These are phyloP conservation scores for Carlito syrichta DNA, from an alignment of 2,113 vertebrate genomes.

Conservation along the genomic window DNA sequence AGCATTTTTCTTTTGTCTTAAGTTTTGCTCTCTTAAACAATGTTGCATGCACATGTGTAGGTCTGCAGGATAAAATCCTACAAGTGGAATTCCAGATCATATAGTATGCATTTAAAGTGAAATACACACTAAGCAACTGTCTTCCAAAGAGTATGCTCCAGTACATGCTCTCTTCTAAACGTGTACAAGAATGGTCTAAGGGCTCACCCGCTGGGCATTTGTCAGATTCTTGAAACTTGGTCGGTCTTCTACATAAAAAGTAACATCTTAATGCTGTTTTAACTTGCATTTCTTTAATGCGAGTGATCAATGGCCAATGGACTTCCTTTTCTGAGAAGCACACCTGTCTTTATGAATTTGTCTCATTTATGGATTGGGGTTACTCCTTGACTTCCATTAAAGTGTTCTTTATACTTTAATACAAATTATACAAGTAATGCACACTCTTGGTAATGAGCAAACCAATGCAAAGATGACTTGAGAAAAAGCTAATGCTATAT, in stretches of 20 bases:
- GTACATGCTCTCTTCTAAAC: neutral
- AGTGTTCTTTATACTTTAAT: neutral
- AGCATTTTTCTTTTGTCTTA: neutral
- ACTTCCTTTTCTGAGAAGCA: slow-evolving; percentile 6
- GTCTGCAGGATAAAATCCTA: neutral
- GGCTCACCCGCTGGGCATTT: neutral
- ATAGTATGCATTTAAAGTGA: neutral
- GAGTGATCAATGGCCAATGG: neutral
- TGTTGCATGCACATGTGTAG: neutral
- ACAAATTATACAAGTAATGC: neutral
- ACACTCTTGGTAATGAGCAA: neutral
- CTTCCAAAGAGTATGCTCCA: neutral
- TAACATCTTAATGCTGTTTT: neutral
- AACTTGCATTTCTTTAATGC: slow-evolving; percentile 12
- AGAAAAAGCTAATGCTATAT: neutral
- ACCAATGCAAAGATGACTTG: neutral
- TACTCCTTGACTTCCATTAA: neutral
- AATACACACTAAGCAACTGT: neutral
- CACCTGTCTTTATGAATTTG: neutral
- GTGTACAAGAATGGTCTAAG: neutral
- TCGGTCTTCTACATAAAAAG: neutral
- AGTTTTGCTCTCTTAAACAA: neutral
- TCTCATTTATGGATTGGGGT: neutral
- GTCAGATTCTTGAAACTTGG: neutral
- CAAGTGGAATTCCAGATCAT: neutral